A percentile compares a stretch with the other conserved stretches of the same genome.
These are phyloP conservation scores for Lordiphosa mommai DNA, from an alignment of 1,140 invertebrate genomes.

Conservation along the genomic window DNA sequence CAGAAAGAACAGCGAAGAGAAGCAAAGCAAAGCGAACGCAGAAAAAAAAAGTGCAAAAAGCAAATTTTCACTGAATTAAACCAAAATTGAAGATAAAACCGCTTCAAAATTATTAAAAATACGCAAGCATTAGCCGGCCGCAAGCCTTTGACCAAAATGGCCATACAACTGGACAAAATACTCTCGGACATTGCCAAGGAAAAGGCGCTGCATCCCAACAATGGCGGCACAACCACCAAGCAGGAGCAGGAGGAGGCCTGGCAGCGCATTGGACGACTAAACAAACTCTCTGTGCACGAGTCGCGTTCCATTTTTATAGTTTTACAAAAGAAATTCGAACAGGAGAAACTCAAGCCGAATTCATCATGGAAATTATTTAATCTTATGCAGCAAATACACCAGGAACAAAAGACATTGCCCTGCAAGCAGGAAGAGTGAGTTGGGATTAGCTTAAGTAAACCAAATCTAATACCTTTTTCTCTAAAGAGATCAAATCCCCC, in stretches of 20 bases:
- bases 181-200: slow-evolving; percentile 70
- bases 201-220: slow-evolving; percentile 69
- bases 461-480: not conserved
- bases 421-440: slow-evolving; percentile 65
- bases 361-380: slow-evolving; percentile 70
- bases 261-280: slow-evolving; percentile 66
- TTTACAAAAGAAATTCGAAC: slow-evolving; percentile 74
- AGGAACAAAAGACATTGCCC: slow-evolving; percentile 37
- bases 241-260: slow-evolving; percentile 74
- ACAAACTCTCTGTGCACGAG: slow-evolving; percentile 73
- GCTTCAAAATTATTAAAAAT: slow-evolving; percentile 60
- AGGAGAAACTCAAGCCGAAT: slow-evolving; percentile 66
- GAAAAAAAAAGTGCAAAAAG: slow-evolving; percentile 55
- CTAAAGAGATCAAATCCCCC: slow-evolving; percentile 41
- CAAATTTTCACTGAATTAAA: slow-evolving; percentile 24
- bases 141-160: slow-evolving; percentile 70
- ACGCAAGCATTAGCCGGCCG: slow-evolving; percentile 33
- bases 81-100: slow-evolving; percentile 26
- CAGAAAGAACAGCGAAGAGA: slow-evolving; percentile 31
- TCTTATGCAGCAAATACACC: slow-evolving; percentile 71
- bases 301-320: slow-evolving; percentile 77
- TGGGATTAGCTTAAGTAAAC: not conserved
- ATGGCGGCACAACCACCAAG: slow-evolving; percentile 49
- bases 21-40: slow-evolving; percentile 47
- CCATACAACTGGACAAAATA: slow-evolving; percentile 75